Evolutionary conservation across 2,113 vertebrate genomes (phyloP), one percentile per base, ranked within the genome.

Genomic region (Myocastor coypus): DNA sequence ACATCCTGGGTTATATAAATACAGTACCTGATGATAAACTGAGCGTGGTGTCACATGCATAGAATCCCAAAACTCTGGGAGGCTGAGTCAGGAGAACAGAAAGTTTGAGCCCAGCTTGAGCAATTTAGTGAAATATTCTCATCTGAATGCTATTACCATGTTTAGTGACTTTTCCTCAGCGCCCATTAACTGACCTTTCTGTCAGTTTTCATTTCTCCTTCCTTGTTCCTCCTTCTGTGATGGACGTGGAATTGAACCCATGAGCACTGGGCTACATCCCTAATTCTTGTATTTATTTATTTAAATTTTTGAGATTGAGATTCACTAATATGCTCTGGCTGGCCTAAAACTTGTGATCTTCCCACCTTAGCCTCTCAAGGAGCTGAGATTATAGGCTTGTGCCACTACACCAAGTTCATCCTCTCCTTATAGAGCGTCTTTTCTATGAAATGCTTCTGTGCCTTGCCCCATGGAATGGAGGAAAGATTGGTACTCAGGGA

Each of bases 1-100:
- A 81, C 59, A 87, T 71, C n/a, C 32, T 46, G 78, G 26, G 28
- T 68, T 92, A 71, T 87, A n/a, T 50, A 89, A 83, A 92, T 73
- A 78, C n/a, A 78, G 13, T 32, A 50, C 42, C 50, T 78, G 30
- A 50, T 16, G 28, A 78, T 46, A 78, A 46, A 50, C 42, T 50
- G 75, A 32, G 28, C 26, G 30, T 78, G 28, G 28, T 50, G 75
- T 40, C 26, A 77, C 42, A 30, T 8, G 6, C 75, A 50, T 50
- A 28, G 42, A 32, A 50, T 50, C 42, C 28, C 75, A 50, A 42
- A 26, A 17, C 26, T 78, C 75, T 78, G 28, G 26, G 7, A 78
- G 75, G 75, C 26, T 32, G 75, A 50, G 75, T 42, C 14, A 32
- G 75, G 14, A 50, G 42, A 78, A 50, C 16, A 17, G 26, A 50